Percentiles rank a stretch among this genome's conserved stretches.
These are phyloP conservation scores for Pollenia labialis DNA, from an alignment of 2,888 invertebrate species.

Conservation along the genomic window DNA sequence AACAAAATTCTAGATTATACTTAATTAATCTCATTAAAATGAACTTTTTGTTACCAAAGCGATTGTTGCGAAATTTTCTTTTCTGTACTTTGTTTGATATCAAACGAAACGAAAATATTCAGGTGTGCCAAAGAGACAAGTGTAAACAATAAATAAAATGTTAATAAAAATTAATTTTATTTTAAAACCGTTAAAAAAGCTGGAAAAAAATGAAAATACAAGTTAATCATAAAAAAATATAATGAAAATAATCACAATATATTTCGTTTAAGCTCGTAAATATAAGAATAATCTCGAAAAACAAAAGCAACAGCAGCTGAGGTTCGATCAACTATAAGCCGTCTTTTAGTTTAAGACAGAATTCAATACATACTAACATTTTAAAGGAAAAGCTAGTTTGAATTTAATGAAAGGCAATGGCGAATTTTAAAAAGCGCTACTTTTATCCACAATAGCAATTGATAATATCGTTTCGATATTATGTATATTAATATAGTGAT, in stretches of 20 bases:
- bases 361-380: neutral
- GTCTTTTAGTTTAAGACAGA: neutral
- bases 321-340: neutral
- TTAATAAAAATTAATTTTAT: constrained; percentile 62
- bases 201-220: constrained; percentile 55
- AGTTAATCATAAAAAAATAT: constrained; percentile 65
- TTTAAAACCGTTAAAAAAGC: constrained; percentile 49
- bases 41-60: constrained; percentile 13
- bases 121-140: constrained; percentile 69
- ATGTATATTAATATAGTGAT: no score
- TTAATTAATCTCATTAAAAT: constrained; percentile 55
- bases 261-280: constrained; percentile 10
- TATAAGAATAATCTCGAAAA: constrained; percentile 16
- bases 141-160: constrained; percentile 67
- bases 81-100: neutral
- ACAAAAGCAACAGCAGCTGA: constrained; percentile 36
- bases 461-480: no score
- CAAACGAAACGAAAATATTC: constrained; percentile 46
- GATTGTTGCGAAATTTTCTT: constrained; percentile 61
- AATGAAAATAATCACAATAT: constrained; percentile 22
- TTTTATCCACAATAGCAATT: no score
- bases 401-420: neutral
- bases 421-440: neutral
- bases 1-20: neutral
- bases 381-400: neutral